These are phyloP conservation scores for Hylaea fasciaria DNA, from an alignment of 2,888 invertebrate genomes.

Conservation along the genomic window DNA sequence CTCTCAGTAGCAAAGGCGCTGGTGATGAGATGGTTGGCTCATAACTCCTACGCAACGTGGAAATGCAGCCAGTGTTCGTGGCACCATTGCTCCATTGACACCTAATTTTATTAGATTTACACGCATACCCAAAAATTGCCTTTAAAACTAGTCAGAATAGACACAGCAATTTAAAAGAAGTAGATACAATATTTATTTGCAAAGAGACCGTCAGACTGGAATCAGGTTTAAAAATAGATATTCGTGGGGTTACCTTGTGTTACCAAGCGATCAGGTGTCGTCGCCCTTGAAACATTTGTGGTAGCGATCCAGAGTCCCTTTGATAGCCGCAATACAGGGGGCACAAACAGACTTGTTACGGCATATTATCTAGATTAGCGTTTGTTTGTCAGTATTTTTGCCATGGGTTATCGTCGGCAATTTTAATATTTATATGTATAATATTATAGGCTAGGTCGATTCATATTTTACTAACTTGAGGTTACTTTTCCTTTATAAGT, in stretches of 20 bases:
- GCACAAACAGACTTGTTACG: constrained; percentile 34
- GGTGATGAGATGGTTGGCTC: too few relatives aligned
- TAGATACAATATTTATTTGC: too few relatives aligned
- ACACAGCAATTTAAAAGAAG: too few relatives aligned
- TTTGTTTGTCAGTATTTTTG: constrained; percentile 18
- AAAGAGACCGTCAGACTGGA: neutral
- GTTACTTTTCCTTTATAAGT: neutral
- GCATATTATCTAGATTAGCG: constrained; percentile 33
- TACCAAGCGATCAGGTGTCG: constrained; percentile 30
- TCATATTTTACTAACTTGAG: neutral
- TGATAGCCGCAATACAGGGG: constrained; percentile 42
- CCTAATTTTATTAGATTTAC: too few relatives aligned
- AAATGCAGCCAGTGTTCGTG: too few relatives aligned
- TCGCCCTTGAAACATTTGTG: constrained; percentile 37
- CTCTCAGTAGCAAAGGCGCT: too few relatives aligned
- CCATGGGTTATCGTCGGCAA: neutral
- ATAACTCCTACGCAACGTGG: too few relatives aligned
- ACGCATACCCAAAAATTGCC: too few relatives aligned
- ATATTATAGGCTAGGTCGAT: neutral
- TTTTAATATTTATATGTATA: constrained; percentile 14
- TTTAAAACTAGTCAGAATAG: too few relatives aligned
- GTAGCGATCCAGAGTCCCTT: constrained; percentile 36
- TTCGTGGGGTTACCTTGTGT: constrained; percentile 38
- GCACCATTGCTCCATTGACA: too few relatives aligned
- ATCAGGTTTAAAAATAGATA: constrained; percentile 34